These are phyloP conservation scores for Sinocyclocheilus anshuiensis DNA, from an alignment of 2,113 vertebrate species.

Conservation along the genomic window DNA sequence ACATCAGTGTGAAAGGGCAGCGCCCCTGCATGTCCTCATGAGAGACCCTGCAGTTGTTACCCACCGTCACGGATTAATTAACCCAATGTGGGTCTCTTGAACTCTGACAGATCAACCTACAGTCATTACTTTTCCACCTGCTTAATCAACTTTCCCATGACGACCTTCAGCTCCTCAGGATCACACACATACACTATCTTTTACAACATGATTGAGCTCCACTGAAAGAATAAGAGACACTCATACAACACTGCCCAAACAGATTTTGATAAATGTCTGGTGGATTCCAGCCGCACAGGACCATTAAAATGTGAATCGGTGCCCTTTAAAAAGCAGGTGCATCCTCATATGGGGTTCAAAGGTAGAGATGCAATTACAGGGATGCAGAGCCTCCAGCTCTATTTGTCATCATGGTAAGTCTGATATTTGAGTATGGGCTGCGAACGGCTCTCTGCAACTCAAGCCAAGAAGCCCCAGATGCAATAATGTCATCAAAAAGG, in stretches of 20 bases:
- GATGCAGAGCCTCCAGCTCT: conserved; percentile 19
- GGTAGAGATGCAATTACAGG: conserved; percentile 39
- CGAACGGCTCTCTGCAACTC: not conserved
- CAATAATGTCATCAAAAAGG: conserved; percentile 49
- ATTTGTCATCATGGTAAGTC: conserved; percentile 42
- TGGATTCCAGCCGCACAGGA: not conserved
- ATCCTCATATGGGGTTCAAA: conserved; percentile 38
- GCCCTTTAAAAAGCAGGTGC: conserved; percentile 43
- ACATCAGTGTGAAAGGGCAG: conserved; percentile 23
- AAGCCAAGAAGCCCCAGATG: conserved; percentile 28
- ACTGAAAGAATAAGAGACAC: not conserved
- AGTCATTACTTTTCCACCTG: conserved; percentile 37
- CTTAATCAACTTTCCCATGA: conserved; percentile 40
- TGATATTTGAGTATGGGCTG: conserved; percentile 15
- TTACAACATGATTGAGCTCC: not conserved
- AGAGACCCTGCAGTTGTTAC: conserved; percentile 11
- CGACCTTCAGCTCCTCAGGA: conserved; percentile 9
- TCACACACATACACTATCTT: not conserved
- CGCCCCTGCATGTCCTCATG: not conserved
- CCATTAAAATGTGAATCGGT: conserved; percentile 41
- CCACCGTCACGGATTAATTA: conserved; percentile 35
- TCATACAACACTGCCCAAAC: not conserved
- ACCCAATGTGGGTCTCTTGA: conserved; percentile 26
- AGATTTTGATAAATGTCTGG: conserved; percentile 11
- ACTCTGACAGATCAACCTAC: conserved; percentile 25